Base-by-base conservation (phyloP, 2,888 invertebrate species). In the Heliconius hortense region DNA sequence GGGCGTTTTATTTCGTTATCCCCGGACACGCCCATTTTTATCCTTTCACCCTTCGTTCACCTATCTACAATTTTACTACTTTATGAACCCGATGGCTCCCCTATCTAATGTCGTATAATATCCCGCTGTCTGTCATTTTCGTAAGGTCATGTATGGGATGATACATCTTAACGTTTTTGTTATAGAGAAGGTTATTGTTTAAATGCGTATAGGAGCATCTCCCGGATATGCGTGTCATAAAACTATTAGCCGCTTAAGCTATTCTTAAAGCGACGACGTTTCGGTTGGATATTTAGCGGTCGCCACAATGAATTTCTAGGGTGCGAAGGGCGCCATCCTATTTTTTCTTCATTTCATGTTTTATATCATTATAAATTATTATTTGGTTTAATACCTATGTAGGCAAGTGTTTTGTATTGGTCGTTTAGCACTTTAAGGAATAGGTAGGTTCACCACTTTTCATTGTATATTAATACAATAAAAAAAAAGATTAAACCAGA, bases 191-290 rank as follows among this genome's bases (percentile, higher is more conserved):
- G 87, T 78, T 85, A 85, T 89, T 73, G 81, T 66, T 73, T 81
- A 81, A 73, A 70, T 64, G 43, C 74, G 68, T 78, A 35, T 11
- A 62, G 69, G 73, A 80, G 86, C 88, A 87, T 85, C 84, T 82
- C 83, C 83, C 84, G 88, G 77, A 91, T 88, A 92, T 93, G 93
- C 93, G 93, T 94, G 93, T 91, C 92, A 93, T 92, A 92, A 92
- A 93, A 93, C 93, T 93, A 94, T 94, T 94, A 94, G 91, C 87
- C 90, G 91, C 89, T 90, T 93, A 92, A 91, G 92, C 89, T 93
- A 89, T 93, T 91, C 88, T 90, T 86, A 89, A 91, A 90, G 89
- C 87, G 91, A 86, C 87, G 89, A 90, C 85, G 86, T 87, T 84
- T 82, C 88, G 87, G 81, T 83, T 85, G 85, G 87, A 87, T 88